Evolutionary conservation across 1,140 invertebrate species (phyloP).

Genomic region (Lepidostoma basale): DNA sequence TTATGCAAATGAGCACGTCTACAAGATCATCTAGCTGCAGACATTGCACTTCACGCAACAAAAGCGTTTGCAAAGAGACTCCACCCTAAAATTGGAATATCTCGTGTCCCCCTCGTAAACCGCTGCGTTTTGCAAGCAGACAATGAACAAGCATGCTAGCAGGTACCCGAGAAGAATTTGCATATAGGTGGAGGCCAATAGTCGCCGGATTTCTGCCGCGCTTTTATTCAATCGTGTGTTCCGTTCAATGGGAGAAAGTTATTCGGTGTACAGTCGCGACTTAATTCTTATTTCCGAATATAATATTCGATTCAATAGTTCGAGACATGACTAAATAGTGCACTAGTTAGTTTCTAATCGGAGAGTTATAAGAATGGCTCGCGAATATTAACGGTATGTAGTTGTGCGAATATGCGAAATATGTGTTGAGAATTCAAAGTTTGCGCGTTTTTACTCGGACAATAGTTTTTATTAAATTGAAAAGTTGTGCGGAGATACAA

Average conservation of each 20-base stretch:
- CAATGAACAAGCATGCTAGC: conserved; percentile 40
- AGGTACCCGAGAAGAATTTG: conserved; percentile 39
- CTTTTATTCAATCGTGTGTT: conserved; percentile 29
- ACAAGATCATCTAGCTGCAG: conserved; percentile 41
- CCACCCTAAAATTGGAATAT: conserved; percentile 40
- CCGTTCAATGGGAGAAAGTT: conserved; percentile 23
- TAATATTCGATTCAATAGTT: background rate
- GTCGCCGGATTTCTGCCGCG: conserved; percentile 34
- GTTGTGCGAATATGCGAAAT: conserved; percentile 28
- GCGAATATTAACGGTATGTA: conserved; percentile 32
- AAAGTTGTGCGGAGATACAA: conserved; percentile 5
- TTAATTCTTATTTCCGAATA: background rate
- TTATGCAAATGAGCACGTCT: background rate
- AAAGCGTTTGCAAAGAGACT: conserved; percentile 40
- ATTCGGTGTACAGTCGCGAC: conserved; percentile 16
- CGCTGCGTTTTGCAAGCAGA: conserved; percentile 43
- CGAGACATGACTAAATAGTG: conserved; percentile 19
- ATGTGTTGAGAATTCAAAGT: conserved; percentile 24
- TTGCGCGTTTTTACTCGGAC: conserved; percentile 11
- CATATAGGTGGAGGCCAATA: conserved; percentile 37
- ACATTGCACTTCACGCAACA: conserved; percentile 44
- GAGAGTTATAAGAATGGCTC: conserved; percentile 25
- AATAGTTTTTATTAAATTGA: conserved; percentile 12
- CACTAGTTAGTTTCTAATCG: conserved; percentile 34
- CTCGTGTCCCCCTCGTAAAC: conserved; percentile 32